Percentiles rank a stretch among this genome's conserved stretches.
Evolutionary conservation across 1,140 invertebrate species (phyloP).

Genomic region (Ooceraea biroi): DNA sequence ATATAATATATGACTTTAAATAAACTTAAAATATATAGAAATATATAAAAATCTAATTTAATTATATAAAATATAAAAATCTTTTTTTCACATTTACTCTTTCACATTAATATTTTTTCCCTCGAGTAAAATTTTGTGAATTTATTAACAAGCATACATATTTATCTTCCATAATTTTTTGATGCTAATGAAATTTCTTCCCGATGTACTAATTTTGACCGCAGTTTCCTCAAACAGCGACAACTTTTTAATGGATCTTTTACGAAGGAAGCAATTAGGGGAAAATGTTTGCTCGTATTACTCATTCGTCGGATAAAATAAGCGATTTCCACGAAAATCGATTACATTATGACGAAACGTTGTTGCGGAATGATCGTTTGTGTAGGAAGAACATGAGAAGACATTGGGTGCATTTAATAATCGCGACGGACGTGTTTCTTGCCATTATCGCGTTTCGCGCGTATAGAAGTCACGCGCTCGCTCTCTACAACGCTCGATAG

Average conservation of each 20-base stretch:
- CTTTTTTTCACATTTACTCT: too few species aligned
- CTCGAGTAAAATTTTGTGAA: background rate
- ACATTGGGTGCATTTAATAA: constrained; percentile 9
- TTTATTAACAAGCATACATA: background rate
- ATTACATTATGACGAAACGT: background rate
- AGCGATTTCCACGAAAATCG: background rate
- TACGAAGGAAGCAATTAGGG: background rate
- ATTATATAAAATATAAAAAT: too few species aligned
- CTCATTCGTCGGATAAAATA: background rate
- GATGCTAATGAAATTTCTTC: background rate
- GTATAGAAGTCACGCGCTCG: constrained; percentile 42
- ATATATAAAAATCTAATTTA: background rate
- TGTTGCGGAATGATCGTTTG: background rate
- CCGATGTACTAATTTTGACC: background rate
- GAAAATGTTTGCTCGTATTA: background rate
- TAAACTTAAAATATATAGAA: too few species aligned
- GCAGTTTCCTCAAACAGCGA: background rate
- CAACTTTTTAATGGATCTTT: constrained; percentile 20
- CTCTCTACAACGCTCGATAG: constrained; percentile 35
- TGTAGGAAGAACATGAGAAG: background rate
- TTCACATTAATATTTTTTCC: too few species aligned
- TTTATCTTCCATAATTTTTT: too few species aligned
- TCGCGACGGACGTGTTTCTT: constrained; percentile 15
- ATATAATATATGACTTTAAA: too few species aligned
- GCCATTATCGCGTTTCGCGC: constrained; percentile 31